Base-by-base conservation (phyloP, 2,113 vertebrate genomes). In the Aegithalos caudatus region DNA sequence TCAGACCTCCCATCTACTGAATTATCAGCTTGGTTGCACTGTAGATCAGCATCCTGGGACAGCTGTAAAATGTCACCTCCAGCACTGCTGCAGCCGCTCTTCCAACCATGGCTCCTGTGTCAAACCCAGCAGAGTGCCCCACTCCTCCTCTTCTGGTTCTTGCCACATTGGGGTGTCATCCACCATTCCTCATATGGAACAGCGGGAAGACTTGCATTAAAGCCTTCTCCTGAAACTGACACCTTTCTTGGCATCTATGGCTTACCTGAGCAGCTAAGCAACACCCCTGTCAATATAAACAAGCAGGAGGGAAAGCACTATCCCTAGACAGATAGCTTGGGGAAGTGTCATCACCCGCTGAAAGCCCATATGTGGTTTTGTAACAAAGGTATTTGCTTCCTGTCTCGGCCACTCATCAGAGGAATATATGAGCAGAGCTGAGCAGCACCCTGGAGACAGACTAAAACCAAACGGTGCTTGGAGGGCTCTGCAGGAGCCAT, bases 311-410 rank as follows among this genome's bases (percentile, higher is more conserved):
- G 4, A 70, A 95, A 91, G 37, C 72, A 92, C 83, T n/a, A n/a
- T 90, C 82, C 31, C 60, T 33, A 95, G 91, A 95, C 51, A 90
- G 88, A 95, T 88, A 90, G 83, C 86, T 20, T 56, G 65, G 40
- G 82, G 53, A 96, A 90, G 92, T 78, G 56, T 74, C 82, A 81
- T 81, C 88, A 62, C 64, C 73, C 12, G 2, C 11, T 94, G 90
- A 92, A 95, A 95, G 93, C 85, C 82, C 64, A 45, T 67, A 56
- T 93, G 92, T 78, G 93, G 94, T 94, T 94, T 92, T 81, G 60
- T 78, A 92, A 66, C 62, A 94, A 82, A 96, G 47, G 79, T 70
- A 94, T 84, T 92, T 91, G 56, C 76, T 94, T 96, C 88, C 94
- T 94, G 69, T 48, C 93, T 81, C 88, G 72, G 76, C 88, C 64